These are phyloP conservation scores for Nasalis larvatus DNA, from an alignment of 2,113 vertebrate genomes.

Conservation along the genomic window DNA sequence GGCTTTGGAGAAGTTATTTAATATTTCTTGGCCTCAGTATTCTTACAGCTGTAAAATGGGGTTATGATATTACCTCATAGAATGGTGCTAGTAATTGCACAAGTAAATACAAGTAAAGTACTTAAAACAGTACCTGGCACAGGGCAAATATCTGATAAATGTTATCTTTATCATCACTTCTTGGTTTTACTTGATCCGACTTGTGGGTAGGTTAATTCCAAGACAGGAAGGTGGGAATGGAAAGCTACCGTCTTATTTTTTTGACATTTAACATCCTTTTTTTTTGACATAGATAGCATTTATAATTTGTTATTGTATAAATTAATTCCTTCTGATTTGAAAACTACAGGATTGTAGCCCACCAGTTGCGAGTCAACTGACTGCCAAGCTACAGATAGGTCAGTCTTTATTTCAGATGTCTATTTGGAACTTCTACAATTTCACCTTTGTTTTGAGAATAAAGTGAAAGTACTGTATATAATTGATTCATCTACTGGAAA, in stretches of 20 bases:
- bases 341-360: conserved; percentile 13
- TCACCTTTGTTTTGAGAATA: not conserved
- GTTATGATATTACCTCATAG: not conserved
- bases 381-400: not conserved
- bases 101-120: conserved; percentile 8
- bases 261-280: not conserved
- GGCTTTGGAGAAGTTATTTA: not conserved
- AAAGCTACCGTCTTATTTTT: not conserved
- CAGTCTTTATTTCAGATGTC: not conserved
- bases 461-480: not conserved
- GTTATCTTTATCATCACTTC: not conserved
- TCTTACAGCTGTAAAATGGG: not conserved
- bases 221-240: not conserved
- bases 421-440: not conserved
- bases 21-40: not conserved
- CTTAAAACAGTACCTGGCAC: not conserved
- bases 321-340: not conserved
- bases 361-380: not conserved
- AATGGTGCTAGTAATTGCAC: not conserved
- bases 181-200: not conserved
- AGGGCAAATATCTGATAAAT: not conserved
- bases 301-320: not conserved
- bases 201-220: not conserved
- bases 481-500: not conserved
- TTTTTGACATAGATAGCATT: not conserved